phyloP scores from a whole-genome alignment of 2,888 invertebrate genomes.

The Aphodius granarius region DNA sequence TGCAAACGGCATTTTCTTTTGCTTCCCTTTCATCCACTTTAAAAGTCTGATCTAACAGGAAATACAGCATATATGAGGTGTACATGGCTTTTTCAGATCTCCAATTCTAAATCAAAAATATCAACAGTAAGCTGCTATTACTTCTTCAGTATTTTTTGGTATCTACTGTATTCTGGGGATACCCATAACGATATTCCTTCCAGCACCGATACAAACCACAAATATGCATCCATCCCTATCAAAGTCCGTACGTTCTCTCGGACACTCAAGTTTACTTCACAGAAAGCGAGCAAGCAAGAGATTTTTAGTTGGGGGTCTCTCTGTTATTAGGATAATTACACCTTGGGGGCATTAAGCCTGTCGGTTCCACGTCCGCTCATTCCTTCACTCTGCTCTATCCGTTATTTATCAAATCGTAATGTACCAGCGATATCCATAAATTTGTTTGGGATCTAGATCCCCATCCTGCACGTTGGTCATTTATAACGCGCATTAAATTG shows the following conservation, averaged over 20 bases:
- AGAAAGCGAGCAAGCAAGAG: not conserved
- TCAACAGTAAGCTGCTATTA: not conserved
- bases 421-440: constrained; percentile 27
- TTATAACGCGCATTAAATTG: constrained; percentile 13
- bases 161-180: not conserved
- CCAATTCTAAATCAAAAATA: too few species aligned
- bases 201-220: not conserved
- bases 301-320: not conserved
- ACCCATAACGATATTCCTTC: not conserved
- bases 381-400: constrained; percentile 12
- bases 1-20: too few species aligned
- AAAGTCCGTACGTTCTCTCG: not conserved
- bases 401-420: constrained; percentile 29
- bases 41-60: too few species aligned
- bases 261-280: not conserved
- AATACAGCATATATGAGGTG: too few species aligned
- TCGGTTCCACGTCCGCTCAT: not conserved
- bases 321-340: constrained; percentile 15
- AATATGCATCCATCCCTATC: not conserved
- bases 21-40: too few species aligned
- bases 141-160: too few species aligned
- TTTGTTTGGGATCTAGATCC: constrained; percentile 13
- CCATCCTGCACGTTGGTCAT: not conserved
- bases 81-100: too few species aligned
- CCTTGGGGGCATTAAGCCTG: constrained; percentile 2